Evolutionary conservation across 1,140 invertebrate genomes (phyloP).

Genomic region (Venustaconcha ellipsiformis): DNA sequence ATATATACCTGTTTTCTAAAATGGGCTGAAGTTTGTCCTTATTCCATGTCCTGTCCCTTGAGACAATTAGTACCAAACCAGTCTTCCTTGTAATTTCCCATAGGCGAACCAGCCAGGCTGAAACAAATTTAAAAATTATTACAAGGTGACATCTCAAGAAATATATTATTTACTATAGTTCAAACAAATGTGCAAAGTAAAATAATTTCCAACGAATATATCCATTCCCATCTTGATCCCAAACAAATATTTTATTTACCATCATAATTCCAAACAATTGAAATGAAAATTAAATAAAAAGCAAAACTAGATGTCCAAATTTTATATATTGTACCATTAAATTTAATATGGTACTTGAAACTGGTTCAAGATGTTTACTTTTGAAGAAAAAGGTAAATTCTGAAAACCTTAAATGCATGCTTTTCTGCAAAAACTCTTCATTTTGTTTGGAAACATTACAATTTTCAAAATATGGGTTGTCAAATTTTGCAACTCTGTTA

Average conservation of each 20-base stretch:
- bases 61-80: slow-evolving; percentile 53
- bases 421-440: too few relatives aligned
- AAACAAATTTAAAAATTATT: slow-evolving; percentile 8
- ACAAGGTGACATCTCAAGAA: neutral
- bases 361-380: neutral
- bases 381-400: neutral
- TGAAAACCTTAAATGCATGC: neutral
- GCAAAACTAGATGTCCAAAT: neutral
- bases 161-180: too few relatives aligned
- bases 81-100: slow-evolving; percentile 51
- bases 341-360: slow-evolving; percentile 1
- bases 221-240: too few relatives aligned
- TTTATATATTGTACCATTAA: neutral
- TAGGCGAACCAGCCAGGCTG: slow-evolving; percentile 62
- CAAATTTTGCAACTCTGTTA: too few relatives aligned
- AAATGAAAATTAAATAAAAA: neutral
- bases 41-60: slow-evolving; percentile 40
- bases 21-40: slow-evolving; percentile 36
- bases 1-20: slow-evolving; percentile 33
- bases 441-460: too few relatives aligned
- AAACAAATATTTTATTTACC: too few relatives aligned
- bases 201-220: too few relatives aligned
- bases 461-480: too few relatives aligned
- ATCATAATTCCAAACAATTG: too few relatives aligned
- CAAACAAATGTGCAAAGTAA: too few relatives aligned